Percentiles rank a stretch among this genome's conserved stretches.
phyloP scores from a whole-genome alignment of 1,140 invertebrate species.

The Aphelinus atriplicis region DNA sequence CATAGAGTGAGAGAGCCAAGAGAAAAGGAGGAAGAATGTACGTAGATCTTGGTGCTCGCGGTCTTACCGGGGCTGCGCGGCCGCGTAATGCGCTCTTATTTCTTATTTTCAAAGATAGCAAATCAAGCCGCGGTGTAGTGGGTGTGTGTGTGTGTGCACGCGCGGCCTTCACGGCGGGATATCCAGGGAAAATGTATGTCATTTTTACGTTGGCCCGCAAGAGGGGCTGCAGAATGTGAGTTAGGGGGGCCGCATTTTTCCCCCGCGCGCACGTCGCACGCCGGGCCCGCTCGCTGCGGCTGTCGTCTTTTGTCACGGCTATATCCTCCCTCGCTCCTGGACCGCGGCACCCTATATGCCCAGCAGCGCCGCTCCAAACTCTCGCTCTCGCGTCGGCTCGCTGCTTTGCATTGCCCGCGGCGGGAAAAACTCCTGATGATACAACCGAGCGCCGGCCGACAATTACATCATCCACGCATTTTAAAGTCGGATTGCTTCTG shows the following conservation, averaged over 20 bases:
- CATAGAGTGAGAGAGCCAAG: background rate
- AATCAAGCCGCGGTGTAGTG: slow-evolving; percentile 26
- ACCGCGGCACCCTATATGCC: too few relatives aligned
- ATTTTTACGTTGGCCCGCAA: slow-evolving; percentile 24
- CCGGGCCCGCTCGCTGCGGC: too few relatives aligned
- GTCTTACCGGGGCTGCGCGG: background rate
- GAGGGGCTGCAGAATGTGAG: slow-evolving; percentile 22
- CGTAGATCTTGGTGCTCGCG: background rate
- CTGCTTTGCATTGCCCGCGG: background rate
- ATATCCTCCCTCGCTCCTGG: background rate
- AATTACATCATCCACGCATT: slow-evolving; percentile 4
- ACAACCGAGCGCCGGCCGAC: background rate
- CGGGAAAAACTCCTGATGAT: background rate
- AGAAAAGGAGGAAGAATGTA: slow-evolving; percentile 4
- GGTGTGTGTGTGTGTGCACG: background rate
- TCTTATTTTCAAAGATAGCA: slow-evolving; percentile 37
- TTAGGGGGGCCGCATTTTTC: slow-evolving; percentile 35
- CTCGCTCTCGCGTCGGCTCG: background rate
- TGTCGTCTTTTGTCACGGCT: slow-evolving; percentile 18
- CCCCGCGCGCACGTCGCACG: too few relatives aligned
- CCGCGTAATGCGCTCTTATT: slow-evolving; percentile 24
- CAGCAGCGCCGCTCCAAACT: too few relatives aligned
- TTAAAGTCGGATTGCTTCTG: slow-evolving; percentile 4
- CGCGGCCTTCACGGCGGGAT: background rate
- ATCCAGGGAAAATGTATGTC: slow-evolving; percentile 31